These are phyloP conservation scores for Bombylius major DNA, from an alignment of 2,888 invertebrate species.

Conservation along the genomic window DNA sequence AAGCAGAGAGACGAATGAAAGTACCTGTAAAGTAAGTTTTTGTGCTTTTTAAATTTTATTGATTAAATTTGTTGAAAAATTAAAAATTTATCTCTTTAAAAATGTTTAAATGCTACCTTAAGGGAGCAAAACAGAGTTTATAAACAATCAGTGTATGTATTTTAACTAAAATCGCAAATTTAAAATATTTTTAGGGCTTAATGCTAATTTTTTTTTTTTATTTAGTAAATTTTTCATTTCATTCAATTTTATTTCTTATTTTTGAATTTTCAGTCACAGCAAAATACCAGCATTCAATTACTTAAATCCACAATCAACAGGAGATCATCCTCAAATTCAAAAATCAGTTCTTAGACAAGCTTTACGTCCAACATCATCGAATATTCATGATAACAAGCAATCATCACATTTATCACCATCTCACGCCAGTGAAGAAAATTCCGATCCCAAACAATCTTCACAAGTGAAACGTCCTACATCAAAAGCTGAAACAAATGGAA, in stretches of 20 bases:
- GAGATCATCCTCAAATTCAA: background rate
- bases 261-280: slow-evolving; percentile 6
- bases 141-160: background rate
- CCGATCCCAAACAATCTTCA: background rate
- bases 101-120: background rate
- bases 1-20: background rate
- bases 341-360: slow-evolving; percentile 7
- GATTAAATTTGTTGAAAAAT: too few species aligned
- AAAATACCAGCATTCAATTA: slow-evolving; percentile 16
- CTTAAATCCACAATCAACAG: slow-evolving; percentile 8
- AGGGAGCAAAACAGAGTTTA: background rate
- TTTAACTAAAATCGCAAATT: too few species aligned
- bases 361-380: slow-evolving; percentile 6
- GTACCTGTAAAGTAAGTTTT: slow-evolving; percentile 1
- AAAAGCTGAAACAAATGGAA: slow-evolving; percentile 8
- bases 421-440: background rate
- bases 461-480: background rate
- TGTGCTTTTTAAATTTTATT: background rate
- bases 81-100: background rate
- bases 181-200: too few species aligned
- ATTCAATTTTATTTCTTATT: too few species aligned
- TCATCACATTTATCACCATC: background rate
- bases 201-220: too few species aligned
- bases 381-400: slow-evolving; percentile 1
- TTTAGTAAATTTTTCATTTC: too few species aligned